Conservation (phyloP, 2,888 invertebrate species). For the Cerceris ruficornis region DNA sequence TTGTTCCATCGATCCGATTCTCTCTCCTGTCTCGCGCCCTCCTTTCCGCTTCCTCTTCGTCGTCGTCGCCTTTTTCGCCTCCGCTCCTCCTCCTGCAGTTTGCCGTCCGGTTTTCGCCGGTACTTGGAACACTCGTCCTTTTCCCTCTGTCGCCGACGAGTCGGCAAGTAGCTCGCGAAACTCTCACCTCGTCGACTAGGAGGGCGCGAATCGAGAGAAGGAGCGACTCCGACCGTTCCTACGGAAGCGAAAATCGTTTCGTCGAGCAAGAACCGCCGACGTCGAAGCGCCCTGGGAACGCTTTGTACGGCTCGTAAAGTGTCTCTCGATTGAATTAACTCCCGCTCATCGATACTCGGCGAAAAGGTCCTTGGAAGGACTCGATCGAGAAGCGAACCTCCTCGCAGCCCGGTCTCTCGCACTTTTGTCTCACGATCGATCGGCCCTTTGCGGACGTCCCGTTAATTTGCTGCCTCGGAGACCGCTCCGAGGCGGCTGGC, state of each 20-base stretch:
- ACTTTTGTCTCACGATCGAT: too few species aligned
- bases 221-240: not conserved
- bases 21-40: not conserved
- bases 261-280: constrained; percentile 32
- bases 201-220: not conserved
- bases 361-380: constrained; percentile 41
- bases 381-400: not conserved
- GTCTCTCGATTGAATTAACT: constrained; percentile 56
- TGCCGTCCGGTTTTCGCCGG: constrained; percentile 20
- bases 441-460: too few species aligned
- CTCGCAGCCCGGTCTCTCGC: too few species aligned
- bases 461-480: too few species aligned
- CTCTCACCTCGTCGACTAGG: too few species aligned
- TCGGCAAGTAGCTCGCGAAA: too few species aligned
- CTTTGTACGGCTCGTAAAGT: constrained; percentile 48
- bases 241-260: not conserved
- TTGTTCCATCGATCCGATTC: constrained; percentile 26
- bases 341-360: constrained; percentile 38
- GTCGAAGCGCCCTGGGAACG: constrained; percentile 30
- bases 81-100: not conserved
- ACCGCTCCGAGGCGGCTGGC: too few species aligned
- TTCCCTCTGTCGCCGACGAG: not conserved
- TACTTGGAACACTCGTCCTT: constrained; percentile 15
- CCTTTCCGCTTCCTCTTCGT: not conserved
- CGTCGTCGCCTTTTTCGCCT: too few species aligned